Evolutionary conservation across 2,888 invertebrate species (phyloP).

Genomic region (Lordiphosa fenestrarum): DNA sequence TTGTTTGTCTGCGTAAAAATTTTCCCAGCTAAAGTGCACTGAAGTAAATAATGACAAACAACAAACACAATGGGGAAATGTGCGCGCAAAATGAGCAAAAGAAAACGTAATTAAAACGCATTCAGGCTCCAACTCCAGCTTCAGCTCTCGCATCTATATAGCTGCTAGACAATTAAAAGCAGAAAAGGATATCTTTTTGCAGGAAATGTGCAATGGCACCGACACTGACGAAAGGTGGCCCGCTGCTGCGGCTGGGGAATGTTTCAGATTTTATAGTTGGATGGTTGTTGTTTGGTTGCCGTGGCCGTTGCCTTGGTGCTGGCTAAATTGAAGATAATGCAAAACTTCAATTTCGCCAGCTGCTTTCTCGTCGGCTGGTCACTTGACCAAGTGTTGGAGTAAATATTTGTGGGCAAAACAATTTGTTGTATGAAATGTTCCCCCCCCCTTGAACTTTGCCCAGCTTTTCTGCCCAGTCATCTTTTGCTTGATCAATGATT

Average conservation of each 20-base stretch:
- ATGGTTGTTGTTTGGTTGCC: constrained; percentile 3
- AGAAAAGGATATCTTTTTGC: constrained; percentile 38
- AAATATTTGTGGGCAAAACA: too few species aligned
- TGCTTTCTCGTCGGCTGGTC: background rate
- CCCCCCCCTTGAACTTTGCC: too few species aligned
- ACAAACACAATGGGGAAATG: constrained; percentile 38
- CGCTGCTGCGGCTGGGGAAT: background rate
- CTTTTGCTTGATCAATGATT: too few species aligned
- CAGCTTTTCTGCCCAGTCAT: too few species aligned
- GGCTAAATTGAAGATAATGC: background rate
- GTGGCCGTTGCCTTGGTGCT: too few species aligned
- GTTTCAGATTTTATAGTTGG: constrained; percentile 21
- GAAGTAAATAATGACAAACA: constrained; percentile 52
- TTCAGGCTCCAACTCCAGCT: constrained; percentile 28
- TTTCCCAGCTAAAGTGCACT: constrained; percentile 41
- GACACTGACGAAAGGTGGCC: constrained; percentile 23
- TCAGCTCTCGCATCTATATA: background rate
- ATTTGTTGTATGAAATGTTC: too few species aligned
- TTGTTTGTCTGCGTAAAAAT: constrained; percentile 41
- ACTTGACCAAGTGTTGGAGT: background rate
- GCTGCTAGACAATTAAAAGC: constrained; percentile 61
- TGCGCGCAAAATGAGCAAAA: constrained; percentile 57
- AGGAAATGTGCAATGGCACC: constrained; percentile 19
- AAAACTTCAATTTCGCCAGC: background rate
- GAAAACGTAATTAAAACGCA: constrained; percentile 70